phyloP scores from a whole-genome alignment of 2,888 invertebrate species.

The Zygogramma bicolorata region DNA sequence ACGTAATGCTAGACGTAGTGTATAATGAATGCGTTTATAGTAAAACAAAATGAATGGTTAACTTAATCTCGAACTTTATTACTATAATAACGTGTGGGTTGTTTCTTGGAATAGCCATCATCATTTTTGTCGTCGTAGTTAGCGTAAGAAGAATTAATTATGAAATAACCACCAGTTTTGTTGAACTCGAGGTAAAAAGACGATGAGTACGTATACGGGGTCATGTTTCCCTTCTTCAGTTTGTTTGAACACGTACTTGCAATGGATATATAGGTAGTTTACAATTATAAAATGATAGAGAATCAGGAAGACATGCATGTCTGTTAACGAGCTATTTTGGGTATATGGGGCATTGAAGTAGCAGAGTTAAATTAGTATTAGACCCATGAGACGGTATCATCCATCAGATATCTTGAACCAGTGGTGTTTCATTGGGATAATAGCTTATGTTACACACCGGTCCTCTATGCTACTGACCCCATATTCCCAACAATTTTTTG shows the following conservation, averaged over 20 bases:
- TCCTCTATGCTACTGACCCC: too few relatives aligned
- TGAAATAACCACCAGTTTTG: constrained; percentile 1
- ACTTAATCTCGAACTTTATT: constrained; percentile 7
- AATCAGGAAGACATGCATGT: too few relatives aligned
- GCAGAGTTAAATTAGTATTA: too few relatives aligned
- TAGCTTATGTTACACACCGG: too few relatives aligned
- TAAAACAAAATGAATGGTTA: constrained; percentile 11
- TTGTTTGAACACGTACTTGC: background rate
- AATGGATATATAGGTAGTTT: too few relatives aligned
- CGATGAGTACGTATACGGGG: background rate
- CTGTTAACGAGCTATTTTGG: too few relatives aligned
- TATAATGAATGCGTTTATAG: constrained; percentile 13
- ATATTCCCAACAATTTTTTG: too few relatives aligned
- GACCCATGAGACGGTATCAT: too few relatives aligned
- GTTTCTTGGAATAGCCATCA: constrained; percentile 9
- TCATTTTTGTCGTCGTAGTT: constrained; percentile 12
- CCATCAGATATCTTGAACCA: too few relatives aligned
- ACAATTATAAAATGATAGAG: too few relatives aligned
- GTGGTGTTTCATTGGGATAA: too few relatives aligned
- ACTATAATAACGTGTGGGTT: constrained; percentile 13
- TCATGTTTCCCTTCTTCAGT: background rate
- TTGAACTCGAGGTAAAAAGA: background rate
- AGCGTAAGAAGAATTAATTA: constrained; percentile 7
- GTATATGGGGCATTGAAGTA: too few relatives aligned
- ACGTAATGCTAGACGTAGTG: constrained; percentile 11